Evolutionary conservation across 2,113 vertebrate species (phyloP), one percentile per base, ranked within the genome.

Genomic region (Thymallus thymallus): DNA sequence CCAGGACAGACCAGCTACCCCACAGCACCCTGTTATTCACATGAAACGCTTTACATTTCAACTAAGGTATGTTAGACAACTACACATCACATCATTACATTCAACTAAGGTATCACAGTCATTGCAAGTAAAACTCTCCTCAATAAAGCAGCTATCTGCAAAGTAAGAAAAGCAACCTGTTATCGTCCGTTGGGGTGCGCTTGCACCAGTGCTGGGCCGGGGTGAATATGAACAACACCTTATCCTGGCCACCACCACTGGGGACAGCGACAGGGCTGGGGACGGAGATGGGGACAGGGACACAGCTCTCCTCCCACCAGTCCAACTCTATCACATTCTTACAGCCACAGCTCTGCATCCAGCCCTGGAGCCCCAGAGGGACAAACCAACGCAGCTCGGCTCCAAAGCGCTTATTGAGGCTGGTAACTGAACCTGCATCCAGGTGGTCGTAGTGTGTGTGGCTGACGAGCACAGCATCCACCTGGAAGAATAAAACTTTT

Each of bases 161-260:
- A 35, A 7, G 32, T 35, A 35, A 35, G 32, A 5, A 35, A 35
- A 35, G 1, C 32, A 35, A 35, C 32, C 32, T 35, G 92, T 98
- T 97, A 24, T 96, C 93, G 35, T 98, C 97, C 72, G 84, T 64
- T 0, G 92, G 88, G 5, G 94, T 94, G 87, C 97, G 95, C 84
- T 96, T 97, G 88, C 95, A 96, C 97, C 97, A 99, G 73, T 99
- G 97, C 35, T 99, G 97, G 0, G 95, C 90, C 0, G 97, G 97
- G 0, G 97, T 98, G 76, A 96, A 96, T 35, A 98, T 96, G 65
- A 99, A 97, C 0, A 95, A 97, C 16, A 98, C 89, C 0, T 93
- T 91, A 0, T 98, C 95, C 0, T 94, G 95, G 26, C 94, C 9
- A 7, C 7, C 32, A 35, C 32, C 32, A 35, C 32, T 35, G 32